Base-by-base conservation (phyloP, 2,113 vertebrate genomes). In the Copsychus sechellarum region DNA sequence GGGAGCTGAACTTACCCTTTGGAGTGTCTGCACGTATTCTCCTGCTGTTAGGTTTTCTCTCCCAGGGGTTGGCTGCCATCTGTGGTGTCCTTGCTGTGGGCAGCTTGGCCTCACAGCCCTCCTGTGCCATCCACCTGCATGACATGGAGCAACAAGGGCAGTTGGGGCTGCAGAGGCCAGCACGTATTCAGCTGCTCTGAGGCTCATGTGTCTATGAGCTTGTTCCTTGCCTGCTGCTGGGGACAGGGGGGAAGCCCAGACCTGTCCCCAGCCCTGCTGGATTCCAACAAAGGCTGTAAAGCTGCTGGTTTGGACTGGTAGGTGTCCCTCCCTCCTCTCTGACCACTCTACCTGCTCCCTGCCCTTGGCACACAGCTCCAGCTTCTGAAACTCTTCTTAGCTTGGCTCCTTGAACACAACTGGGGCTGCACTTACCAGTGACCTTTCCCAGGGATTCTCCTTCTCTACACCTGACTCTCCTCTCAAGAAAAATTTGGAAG, bases 171-270 rank as follows among this genome's bases (percentile, higher is more conserved):
- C 53, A 4, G 69, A 34, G n/a, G 11, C 22, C 42, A n/a, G 58
- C 67, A 5, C 5, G 18, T 2, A 3, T 5, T 21, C 2, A 81
- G 51, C 64, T 90, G 57, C 74, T n/a, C 43, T n/a, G 3, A 10
- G 4, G 33, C 47, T 31, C 43, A 2, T 0, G 0, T 28, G 17
- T 2, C 56, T 29, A 4, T 0, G 0, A 50, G 25, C 22, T 42
- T 73, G 36, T 21, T 40, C 51, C 38, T 53, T 77, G 23, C 64
- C 62, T 60, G 36, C 74, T 78, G 47, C 62, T 36, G 10, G 48
- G 24, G n/a, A 16, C 57, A 74, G 61, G 24, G 19, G 33, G 38
- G 21, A 78, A 72, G 28, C 31, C 65, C 69, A 74, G 67, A 34
- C 10, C 23, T n/a, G 42, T 43, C 45, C 36, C 58, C 29, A 81